Evolutionary conservation across 2,797 vertebrate genomes (phyloP).

Genomic region (Epinephelus malabaricus): DNA sequence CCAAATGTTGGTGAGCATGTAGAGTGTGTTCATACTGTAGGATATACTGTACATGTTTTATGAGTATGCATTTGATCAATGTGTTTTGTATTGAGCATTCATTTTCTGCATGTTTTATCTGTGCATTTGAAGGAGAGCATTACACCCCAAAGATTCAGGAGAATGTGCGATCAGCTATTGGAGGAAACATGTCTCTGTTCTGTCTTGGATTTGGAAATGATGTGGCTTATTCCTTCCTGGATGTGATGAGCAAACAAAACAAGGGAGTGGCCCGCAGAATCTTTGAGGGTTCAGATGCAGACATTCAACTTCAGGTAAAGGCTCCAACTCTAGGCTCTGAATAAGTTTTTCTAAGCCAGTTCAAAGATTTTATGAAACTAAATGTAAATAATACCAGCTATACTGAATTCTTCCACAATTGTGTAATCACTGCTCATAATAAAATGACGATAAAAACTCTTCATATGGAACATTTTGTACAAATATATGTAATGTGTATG

Average conservation of each 20-base stretch:
- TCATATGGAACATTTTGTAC: neutral
- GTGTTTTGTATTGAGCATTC: neutral
- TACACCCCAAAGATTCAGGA: conserved; percentile 61
- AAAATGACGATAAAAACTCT: neutral
- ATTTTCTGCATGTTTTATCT: neutral
- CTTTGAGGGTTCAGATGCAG: conserved; percentile 91
- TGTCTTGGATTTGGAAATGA: conserved; percentile 93
- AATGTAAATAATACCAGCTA: no score
- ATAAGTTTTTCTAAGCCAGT: neutral
- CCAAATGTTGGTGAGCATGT: conserved; percentile 86
- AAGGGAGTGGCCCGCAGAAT: conserved; percentile 92
- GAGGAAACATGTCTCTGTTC: conserved; percentile 87
- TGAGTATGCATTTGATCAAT: neutral
- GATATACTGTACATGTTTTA: neutral
- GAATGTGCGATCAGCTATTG: conserved; percentile 82
- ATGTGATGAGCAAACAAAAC: conserved; percentile 90
- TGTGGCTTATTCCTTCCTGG: conserved; percentile 91
- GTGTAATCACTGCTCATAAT: neutral
- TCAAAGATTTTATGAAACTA: neutral
- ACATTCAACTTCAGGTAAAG: conserved; percentile 91
- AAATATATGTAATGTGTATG: neutral
- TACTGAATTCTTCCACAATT: neutral
- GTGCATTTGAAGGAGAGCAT: conserved; percentile 60
- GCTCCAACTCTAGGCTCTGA: conserved; percentile 33
- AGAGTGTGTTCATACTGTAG: neutral